phyloP scores from a whole-genome alignment of 2,797 vertebrate genomes.

The Acanthornis magna region DNA sequence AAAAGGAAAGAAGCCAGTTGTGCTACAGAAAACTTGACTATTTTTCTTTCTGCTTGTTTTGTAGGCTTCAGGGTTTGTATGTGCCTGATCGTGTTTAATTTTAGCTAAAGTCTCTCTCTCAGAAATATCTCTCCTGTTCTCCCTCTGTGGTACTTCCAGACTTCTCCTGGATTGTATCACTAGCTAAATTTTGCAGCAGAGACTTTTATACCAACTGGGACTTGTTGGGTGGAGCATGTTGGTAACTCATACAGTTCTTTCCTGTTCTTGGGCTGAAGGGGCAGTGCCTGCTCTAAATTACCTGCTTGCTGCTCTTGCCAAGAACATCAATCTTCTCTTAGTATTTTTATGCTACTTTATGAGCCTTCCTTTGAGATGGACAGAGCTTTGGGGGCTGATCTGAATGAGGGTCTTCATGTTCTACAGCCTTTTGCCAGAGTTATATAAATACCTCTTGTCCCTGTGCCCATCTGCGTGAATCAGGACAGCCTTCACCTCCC shows the following conservation, averaged over 20 bases:
- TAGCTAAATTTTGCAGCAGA: constrained; percentile 74
- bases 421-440: background rate
- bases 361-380: background rate
- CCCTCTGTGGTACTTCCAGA: background rate
- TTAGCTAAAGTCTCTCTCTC: constrained; percentile 1
- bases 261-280: constrained; percentile 58
- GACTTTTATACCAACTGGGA: constrained; percentile 63
- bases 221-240: constrained; percentile 49
- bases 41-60: background rate
- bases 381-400: background rate
- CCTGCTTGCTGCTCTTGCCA: constrained; percentile 53
- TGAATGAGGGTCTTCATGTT: constrained; percentile 42
- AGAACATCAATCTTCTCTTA: constrained; percentile 15
- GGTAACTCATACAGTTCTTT: constrained; percentile 48
- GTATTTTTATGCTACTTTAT: constrained; percentile 1
- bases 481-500: background rate
- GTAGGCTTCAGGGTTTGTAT: background rate
- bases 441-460: background rate
- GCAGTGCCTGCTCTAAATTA: constrained; percentile 64
- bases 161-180: constrained; percentile 54
- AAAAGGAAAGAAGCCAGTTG: background rate
- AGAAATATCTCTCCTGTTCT: constrained; percentile 5
- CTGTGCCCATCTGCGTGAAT: rapidly evolving
- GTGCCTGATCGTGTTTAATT: background rate
- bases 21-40: background rate